phyloP scores from a whole-genome alignment of 2,113 vertebrate species.

The Hipposideros armiger region DNA sequence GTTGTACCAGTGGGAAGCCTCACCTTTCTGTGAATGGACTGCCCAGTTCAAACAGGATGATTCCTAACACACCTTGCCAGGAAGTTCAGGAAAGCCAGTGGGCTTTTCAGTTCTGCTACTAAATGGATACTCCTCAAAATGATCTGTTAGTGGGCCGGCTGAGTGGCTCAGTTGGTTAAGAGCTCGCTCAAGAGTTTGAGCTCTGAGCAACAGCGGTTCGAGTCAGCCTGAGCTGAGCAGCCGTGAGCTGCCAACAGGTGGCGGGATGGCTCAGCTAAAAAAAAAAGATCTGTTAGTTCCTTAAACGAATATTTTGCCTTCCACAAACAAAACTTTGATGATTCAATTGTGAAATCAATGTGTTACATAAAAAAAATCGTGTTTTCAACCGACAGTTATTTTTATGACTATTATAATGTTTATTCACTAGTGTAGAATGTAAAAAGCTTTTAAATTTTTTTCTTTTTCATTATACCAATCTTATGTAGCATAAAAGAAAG shows the following conservation, averaged over 20 bases:
- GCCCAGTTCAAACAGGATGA: constrained; percentile 23
- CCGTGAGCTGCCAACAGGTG: too few relatives aligned
- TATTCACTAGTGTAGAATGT: neutral
- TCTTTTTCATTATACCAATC: neutral
- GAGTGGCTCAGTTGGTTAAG: too few relatives aligned
- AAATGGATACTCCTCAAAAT: constrained; percentile 14
- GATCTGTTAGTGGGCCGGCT: neutral
- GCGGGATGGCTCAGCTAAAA: too few relatives aligned
- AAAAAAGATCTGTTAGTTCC: constrained; percentile 1
- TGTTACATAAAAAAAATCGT: neutral
- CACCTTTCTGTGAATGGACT: constrained; percentile 14
- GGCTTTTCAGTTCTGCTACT: constrained; percentile 3
- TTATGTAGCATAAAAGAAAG: neutral
- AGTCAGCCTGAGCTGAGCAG: too few relatives aligned
- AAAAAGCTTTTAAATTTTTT: neutral
- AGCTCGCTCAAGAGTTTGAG: too few relatives aligned
- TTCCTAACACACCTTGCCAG: neutral
- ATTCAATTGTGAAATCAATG: neutral
- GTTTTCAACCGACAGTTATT: neutral
- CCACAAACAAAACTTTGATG: neutral
- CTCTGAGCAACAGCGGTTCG: too few relatives aligned
- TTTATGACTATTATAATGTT: neutral
- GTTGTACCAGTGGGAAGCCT: constrained; percentile 35
- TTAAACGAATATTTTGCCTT: neutral
- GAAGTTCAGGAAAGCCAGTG: neutral